These are phyloP conservation scores for Propithecus coquereli DNA, from an alignment of 2,113 vertebrate species.

Conservation along the genomic window DNA sequence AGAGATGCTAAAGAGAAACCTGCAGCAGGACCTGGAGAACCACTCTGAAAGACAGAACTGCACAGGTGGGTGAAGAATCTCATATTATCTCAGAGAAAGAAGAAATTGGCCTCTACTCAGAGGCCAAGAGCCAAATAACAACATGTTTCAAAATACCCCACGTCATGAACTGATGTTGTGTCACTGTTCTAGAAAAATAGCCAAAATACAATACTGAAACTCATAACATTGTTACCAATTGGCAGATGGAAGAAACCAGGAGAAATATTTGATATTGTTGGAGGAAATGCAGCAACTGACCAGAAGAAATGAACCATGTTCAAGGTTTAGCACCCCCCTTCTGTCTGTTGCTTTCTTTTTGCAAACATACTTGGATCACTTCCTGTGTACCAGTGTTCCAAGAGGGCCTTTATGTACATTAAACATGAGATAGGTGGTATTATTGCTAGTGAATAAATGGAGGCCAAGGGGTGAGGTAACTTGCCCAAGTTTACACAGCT, in stretches of 20 bases:
- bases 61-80: not conserved
- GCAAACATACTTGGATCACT: not conserved
- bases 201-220: not conserved
- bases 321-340: not conserved
- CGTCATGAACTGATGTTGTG: not conserved
- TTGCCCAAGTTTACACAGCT: not conserved
- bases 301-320: not conserved
- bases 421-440: not conserved
- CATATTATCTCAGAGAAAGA: not conserved
- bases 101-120: not conserved
- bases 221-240: not conserved
- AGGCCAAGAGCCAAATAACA: not conserved
- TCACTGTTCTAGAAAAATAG: not conserved
- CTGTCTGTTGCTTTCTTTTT: not conserved
- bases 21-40: not conserved
- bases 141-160: not conserved
- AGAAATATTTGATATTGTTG: not conserved
- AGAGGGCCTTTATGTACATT: not conserved
- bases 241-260: not conserved
- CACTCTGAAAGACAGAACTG: not conserved
- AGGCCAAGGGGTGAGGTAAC: not conserved
- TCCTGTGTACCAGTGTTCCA: not conserved
- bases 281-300: not conserved
- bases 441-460: not conserved
- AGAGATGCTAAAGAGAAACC: not conserved